Evolutionary conservation across 2,113 vertebrate genomes (phyloP).

Genomic region (Mus musculus): GRCm39 chr3:125467501-125468000

Average conservation of each 20-base stretch:
- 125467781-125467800: constrained; percentile 41
- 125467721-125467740: constrained; percentile 41
- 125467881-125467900: constrained; percentile 65
- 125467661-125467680: background rate
- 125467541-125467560: background rate
- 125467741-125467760: constrained; percentile 67
- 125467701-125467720: background rate
- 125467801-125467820: constrained; percentile 69
- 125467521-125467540: constrained; percentile 1
- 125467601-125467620: background rate
- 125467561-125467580: background rate
- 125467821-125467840: constrained; percentile 76
- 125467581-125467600: background rate
- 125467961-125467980: constrained; percentile 77
- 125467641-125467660: constrained; percentile 15
- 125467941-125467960: constrained; percentile 79
- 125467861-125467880: constrained; percentile 66
- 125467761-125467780: constrained; percentile 69
- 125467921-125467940: constrained; percentile 77
- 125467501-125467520: background rate
- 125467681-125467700: constrained; percentile 32
- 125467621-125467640: constrained; percentile 22
- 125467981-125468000: constrained; percentile 67
- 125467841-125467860: constrained; percentile 62
- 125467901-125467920: constrained; percentile 64